These are phyloP conservation scores for Eubucco bourcierii DNA, from an alignment of 2,113 vertebrate genomes.

Conservation along the genomic window DNA sequence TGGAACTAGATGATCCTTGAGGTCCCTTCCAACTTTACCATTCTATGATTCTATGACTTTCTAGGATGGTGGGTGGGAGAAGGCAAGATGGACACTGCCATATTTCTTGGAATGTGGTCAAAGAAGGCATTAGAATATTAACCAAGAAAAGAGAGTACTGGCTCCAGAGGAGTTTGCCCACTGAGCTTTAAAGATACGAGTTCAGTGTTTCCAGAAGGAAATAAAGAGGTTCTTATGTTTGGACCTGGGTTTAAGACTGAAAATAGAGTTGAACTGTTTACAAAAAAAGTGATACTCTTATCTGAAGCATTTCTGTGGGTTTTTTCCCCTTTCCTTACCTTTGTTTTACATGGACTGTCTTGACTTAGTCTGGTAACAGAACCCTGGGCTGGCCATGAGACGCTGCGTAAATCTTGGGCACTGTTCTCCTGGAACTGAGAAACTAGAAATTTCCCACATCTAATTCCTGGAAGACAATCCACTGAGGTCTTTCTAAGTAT, in stretches of 20 bases:
- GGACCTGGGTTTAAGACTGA: not conserved
- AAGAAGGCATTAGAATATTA: not conserved
- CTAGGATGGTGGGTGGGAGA: not conserved
- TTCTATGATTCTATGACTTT: no score
- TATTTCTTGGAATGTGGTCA: not conserved
- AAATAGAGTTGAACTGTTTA: not conserved
- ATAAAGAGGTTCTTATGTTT: not conserved
- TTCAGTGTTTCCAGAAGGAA: not conserved
- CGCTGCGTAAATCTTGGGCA: not conserved
- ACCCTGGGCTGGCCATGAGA: accelerated
- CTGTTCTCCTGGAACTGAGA: not conserved
- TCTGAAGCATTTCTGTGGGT: not conserved
- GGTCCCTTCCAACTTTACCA: no score
- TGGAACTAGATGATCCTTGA: no score
- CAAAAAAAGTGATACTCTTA: not conserved
- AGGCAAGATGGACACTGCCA: not conserved
- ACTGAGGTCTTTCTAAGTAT: not conserved
- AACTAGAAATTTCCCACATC: not conserved
- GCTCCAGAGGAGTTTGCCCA: not conserved
- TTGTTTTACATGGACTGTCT: not conserved
- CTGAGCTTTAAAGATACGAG: not conserved
- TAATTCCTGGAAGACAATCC: not conserved
- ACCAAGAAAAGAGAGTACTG: not conserved
- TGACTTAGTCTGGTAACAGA: not conserved
- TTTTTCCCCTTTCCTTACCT: not conserved